phyloP scores from a whole-genome alignment of 2,888 invertebrate species.

The Leucophenga montana region DNA sequence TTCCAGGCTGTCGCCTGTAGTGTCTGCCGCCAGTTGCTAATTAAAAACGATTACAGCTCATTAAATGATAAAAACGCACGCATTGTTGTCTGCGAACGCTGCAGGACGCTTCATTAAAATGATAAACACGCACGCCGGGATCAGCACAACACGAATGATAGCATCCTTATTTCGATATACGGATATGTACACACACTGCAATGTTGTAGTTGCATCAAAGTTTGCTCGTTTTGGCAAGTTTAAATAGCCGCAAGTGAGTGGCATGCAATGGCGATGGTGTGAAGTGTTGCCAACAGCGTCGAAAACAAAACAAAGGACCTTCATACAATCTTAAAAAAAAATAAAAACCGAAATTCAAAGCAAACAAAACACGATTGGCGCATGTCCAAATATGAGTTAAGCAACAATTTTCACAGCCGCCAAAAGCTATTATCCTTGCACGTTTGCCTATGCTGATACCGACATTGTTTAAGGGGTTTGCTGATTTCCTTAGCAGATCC shows the following conservation, averaged over 20 bases:
- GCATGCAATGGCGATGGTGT: slow-evolving; percentile 55
- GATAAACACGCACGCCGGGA: slow-evolving; percentile 53
- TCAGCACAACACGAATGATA: slow-evolving; percentile 31
- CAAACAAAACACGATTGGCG: slow-evolving; percentile 46
- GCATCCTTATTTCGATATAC: slow-evolving; percentile 43
- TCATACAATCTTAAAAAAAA: too few relatives aligned
- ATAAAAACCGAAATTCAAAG: background rate
- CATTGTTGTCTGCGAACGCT: slow-evolving; percentile 35
- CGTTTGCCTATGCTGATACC: background rate
- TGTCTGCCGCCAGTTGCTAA: slow-evolving; percentile 39
- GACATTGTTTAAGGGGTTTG: too few relatives aligned
- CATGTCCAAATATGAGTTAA: slow-evolving; percentile 49
- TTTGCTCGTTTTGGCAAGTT: slow-evolving; percentile 22
- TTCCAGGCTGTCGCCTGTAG: too few relatives aligned
- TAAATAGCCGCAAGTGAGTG: slow-evolving; percentile 57
- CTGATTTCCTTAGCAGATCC: too few relatives aligned
- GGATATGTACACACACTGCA: too few relatives aligned
- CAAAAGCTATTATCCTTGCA: slow-evolving; percentile 51
- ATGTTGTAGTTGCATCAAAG: background rate
- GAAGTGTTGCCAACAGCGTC: background rate
- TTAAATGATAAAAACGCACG: slow-evolving; percentile 57
- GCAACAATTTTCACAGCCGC: slow-evolving; percentile 55
- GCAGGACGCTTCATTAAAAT: slow-evolving; percentile 50
- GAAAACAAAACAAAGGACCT: background rate
- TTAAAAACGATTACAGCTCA: slow-evolving; percentile 56